Conservation (phyloP, 2,888 invertebrate species). For the Lycophotia porphyrea region DNA sequence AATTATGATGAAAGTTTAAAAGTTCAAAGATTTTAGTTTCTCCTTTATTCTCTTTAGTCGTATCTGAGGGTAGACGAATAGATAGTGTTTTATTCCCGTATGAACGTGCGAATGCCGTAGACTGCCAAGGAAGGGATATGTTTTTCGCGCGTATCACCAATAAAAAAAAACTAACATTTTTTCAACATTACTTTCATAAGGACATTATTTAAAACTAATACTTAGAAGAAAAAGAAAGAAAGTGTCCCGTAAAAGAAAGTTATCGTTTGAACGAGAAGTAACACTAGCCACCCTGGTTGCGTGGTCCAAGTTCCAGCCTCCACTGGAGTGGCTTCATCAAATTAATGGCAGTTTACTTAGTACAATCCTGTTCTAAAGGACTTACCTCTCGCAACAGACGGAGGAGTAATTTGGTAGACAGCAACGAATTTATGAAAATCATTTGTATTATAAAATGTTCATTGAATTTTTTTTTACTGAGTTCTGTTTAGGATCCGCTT, state of each 20-base stretch:
- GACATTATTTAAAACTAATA: background rate
- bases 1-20: constrained; percentile 18
- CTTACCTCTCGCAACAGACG: background rate
- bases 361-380: background rate
- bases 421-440: background rate
- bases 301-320: background rate
- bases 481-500: no score
- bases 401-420: constrained; percentile 3
- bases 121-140: no score
- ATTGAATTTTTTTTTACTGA: no score
- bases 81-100: background rate
- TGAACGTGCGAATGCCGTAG: no score
- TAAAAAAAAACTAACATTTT: background rate
- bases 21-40: constrained; percentile 7
- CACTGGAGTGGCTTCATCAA: constrained; percentile 7
- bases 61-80: background rate
- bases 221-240: background rate
- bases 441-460: background rate
- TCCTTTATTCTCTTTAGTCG: background rate
- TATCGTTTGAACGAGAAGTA: background rate
- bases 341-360: constrained; percentile 2
- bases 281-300: background rate
- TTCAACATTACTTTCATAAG: background rate
- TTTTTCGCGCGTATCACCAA: no score
- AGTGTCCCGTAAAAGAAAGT: background rate